phyloP scores from a whole-genome alignment of 1,140 invertebrate species.

The Papilio aristodemus region DNA sequence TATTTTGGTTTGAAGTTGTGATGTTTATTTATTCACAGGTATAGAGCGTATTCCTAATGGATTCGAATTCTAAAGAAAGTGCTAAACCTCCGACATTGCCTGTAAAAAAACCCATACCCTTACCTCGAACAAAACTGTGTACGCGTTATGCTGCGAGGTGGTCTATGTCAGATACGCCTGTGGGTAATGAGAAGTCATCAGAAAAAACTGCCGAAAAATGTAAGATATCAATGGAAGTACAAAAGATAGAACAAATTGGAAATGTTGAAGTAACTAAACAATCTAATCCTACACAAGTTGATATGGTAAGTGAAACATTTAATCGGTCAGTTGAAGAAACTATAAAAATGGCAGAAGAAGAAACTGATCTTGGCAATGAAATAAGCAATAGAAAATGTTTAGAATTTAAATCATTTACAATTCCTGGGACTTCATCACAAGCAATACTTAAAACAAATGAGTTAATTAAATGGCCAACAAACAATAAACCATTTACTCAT shows the following conservation, averaged over 20 bases:
- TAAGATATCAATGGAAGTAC: constrained; percentile 61
- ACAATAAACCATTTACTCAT: too few species aligned
- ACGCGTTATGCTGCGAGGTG: constrained; percentile 6
- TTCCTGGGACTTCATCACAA: too few species aligned
- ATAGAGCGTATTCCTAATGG: constrained; percentile 49
- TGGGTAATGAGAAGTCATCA: constrained; percentile 53
- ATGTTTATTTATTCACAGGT: not conserved
- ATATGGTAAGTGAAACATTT: too few species aligned
- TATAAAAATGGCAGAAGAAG: too few species aligned
- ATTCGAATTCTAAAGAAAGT: constrained; percentile 57
- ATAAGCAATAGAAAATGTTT: too few species aligned
- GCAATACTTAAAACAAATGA: too few species aligned
- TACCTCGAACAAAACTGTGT: constrained; percentile 62
- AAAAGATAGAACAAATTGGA: constrained; percentile 54
- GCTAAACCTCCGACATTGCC: constrained; percentile 60
- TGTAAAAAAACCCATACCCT: constrained; percentile 55
- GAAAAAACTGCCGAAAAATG: constrained; percentile 66
- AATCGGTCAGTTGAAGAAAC: too few species aligned
- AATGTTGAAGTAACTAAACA: constrained; percentile 4
- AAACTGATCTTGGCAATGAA: too few species aligned
- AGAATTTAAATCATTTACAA: too few species aligned
- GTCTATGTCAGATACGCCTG: not conserved
- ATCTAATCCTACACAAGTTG: too few species aligned
- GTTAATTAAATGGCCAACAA: too few species aligned
- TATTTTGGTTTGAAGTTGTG: too few species aligned